Conservation (phyloP, 2,888 invertebrate species). For the Shargacucullia verbasci region DNA sequence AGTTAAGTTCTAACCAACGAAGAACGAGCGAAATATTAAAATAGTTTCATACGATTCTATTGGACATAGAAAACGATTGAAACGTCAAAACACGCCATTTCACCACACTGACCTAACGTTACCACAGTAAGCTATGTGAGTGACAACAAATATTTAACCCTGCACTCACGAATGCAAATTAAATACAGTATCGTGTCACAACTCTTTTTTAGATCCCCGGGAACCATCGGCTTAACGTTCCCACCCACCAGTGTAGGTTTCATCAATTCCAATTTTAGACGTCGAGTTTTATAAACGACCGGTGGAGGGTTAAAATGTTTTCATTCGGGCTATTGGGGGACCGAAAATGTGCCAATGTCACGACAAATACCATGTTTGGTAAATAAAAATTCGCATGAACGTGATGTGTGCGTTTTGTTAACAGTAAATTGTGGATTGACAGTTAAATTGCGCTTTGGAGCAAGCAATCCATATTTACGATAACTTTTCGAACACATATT, state of each 20-base stretch:
- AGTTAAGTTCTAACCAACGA: not conserved
- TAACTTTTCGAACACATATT: no score
- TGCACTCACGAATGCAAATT: slow-evolving; percentile 37
- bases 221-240: slow-evolving; percentile 20
- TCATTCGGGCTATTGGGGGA: slow-evolving; percentile 18
- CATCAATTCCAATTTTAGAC: slow-evolving; percentile 42
- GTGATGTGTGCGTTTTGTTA: slow-evolving; percentile 7
- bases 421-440: slow-evolving; percentile 8
- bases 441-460: not conserved
- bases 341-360: slow-evolving; percentile 11
- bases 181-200: slow-evolving; percentile 31
- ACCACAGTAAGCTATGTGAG: not conserved
- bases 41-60: slow-evolving; percentile 9
- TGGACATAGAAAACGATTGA: slow-evolving; percentile 12
- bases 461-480: not conserved
- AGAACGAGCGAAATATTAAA: not conserved
- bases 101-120: not conserved
- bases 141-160: slow-evolving; percentile 26
- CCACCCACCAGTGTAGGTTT: slow-evolving; percentile 23
- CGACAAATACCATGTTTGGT: slow-evolving; percentile 4
- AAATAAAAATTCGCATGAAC: slow-evolving; percentile 10
- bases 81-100: slow-evolving; percentile 13
- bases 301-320: slow-evolving; percentile 29
- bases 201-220: slow-evolving; percentile 18
- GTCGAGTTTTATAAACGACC: slow-evolving; percentile 22